Evolutionary conservation across 2,888 invertebrate species (phyloP).

Genomic region (Acrocyrtus sp.): DNA sequence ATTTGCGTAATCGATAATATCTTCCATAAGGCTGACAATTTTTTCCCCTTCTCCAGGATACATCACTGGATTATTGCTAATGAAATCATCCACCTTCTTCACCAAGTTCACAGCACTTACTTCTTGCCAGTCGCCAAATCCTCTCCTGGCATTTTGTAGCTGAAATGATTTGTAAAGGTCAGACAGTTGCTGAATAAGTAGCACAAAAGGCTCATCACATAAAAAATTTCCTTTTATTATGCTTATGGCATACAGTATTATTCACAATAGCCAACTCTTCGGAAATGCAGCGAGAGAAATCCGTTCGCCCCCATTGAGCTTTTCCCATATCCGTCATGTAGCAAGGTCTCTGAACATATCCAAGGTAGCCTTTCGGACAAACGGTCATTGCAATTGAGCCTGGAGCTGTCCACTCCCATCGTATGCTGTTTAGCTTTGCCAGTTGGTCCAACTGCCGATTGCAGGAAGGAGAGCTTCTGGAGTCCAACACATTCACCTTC

Average conservation of each 20-base stretch:
- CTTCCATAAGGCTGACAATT: slow-evolving; percentile 53
- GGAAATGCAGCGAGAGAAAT: slow-evolving; percentile 54
- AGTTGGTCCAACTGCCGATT: slow-evolving; percentile 49
- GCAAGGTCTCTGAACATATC: slow-evolving; percentile 55
- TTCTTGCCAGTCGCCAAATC: slow-evolving; percentile 53
- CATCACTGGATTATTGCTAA: slow-evolving; percentile 43
- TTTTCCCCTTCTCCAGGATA: slow-evolving; percentile 60
- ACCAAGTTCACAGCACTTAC: slow-evolving; percentile 42
- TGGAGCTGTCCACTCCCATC: slow-evolving; percentile 49
- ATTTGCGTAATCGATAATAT: slow-evolving; percentile 51
- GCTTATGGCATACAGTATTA: slow-evolving; percentile 44
- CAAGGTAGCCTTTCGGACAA: slow-evolving; percentile 55
- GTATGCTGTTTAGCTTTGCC: slow-evolving; percentile 34
- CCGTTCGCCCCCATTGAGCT: slow-evolving; percentile 51
- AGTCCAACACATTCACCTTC: slow-evolving; percentile 54
- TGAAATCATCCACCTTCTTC: slow-evolving; percentile 35
- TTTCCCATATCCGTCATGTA: slow-evolving; percentile 16
- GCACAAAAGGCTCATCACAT: too few species aligned
- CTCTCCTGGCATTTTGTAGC: slow-evolving; percentile 59
- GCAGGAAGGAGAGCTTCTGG: slow-evolving; percentile 55
- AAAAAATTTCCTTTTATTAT: too few species aligned
- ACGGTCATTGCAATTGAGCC: slow-evolving; percentile 44
- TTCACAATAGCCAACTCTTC: slow-evolving; percentile 40
- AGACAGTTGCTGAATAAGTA: slow-evolving; percentile 1
- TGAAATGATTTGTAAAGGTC: slow-evolving; percentile 23